Evolutionary conservation across 2,113 vertebrate species (phyloP).

Genomic region (Greenwoodochromis staneri): DNA sequence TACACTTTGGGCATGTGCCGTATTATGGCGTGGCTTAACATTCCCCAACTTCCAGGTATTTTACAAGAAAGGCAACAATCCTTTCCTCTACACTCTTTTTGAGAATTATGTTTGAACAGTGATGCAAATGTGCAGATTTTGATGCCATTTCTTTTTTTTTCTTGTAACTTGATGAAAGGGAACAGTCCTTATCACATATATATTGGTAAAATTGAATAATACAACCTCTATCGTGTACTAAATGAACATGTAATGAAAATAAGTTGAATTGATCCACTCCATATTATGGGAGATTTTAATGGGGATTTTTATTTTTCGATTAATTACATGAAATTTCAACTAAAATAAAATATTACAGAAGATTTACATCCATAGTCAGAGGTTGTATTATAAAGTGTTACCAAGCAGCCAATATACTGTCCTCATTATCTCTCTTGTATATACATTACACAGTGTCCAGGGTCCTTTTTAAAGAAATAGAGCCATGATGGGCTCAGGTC

Average conservation of each 20-base stretch:
- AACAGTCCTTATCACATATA: background rate
- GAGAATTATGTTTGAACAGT: background rate
- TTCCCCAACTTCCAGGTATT: background rate
- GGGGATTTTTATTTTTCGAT: background rate
- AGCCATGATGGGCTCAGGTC: constrained; percentile 20
- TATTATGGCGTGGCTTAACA: background rate
- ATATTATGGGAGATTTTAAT: background rate
- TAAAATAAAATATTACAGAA: background rate
- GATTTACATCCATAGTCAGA: background rate
- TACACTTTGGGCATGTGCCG: background rate
- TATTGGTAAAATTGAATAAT: background rate
- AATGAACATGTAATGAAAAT: background rate
- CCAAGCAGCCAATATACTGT: background rate
- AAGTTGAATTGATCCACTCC: background rate
- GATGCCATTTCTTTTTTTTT: background rate
- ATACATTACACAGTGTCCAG: background rate
- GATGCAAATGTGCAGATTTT: background rate
- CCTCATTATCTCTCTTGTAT: constrained; percentile 1
- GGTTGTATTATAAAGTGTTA: background rate
- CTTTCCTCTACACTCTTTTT: background rate
- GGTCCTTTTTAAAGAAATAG: constrained; percentile 32
- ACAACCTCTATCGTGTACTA: background rate
- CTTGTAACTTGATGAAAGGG: background rate
- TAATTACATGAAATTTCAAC: background rate
- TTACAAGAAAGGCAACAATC: background rate